These are phyloP conservation scores for Leptopilina boulardi DNA, from an alignment of 1,140 invertebrate species.

Conservation along the genomic window DNA sequence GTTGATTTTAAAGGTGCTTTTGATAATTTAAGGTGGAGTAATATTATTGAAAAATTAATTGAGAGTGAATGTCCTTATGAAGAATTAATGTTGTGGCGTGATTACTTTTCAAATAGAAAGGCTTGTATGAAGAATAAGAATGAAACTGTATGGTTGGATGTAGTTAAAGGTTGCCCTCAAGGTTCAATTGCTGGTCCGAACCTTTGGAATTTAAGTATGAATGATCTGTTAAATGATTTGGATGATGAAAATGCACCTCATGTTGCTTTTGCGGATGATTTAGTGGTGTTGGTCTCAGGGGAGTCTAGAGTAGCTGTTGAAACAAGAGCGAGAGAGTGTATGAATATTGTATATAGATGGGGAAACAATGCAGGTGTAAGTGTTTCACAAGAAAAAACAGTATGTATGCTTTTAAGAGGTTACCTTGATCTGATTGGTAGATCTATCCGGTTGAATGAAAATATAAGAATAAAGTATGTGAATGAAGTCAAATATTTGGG, in stretches of 20 bases:
- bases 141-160: slow-evolving; percentile 26
- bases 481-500: slow-evolving; percentile 47
- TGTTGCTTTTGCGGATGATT: neutral
- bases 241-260: neutral
- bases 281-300: neutral
- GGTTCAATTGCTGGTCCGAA: slow-evolving; percentile 49
- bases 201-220: slow-evolving; percentile 58
- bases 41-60: neutral
- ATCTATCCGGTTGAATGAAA: too few species aligned
- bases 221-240: slow-evolving; percentile 45
- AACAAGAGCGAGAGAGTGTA: too few species aligned
- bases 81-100: neutral
- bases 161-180: slow-evolving; percentile 43
- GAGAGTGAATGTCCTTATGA: neutral
- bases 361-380: too few species aligned
- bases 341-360: too few species aligned
- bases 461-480: slow-evolving; percentile 27
- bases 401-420: too few species aligned
- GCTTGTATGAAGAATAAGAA: neutral
- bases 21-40: neutral
- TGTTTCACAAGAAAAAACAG: too few species aligned
- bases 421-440: too few species aligned
- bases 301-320: neutral
- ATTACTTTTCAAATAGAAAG: neutral
- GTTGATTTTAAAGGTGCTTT: neutral